A percentile compares a stretch with the other conserved stretches of the same genome.
Conservation (phyloP, 2,797 vertebrate species). For the Leptoclinus maculatus region DNA sequence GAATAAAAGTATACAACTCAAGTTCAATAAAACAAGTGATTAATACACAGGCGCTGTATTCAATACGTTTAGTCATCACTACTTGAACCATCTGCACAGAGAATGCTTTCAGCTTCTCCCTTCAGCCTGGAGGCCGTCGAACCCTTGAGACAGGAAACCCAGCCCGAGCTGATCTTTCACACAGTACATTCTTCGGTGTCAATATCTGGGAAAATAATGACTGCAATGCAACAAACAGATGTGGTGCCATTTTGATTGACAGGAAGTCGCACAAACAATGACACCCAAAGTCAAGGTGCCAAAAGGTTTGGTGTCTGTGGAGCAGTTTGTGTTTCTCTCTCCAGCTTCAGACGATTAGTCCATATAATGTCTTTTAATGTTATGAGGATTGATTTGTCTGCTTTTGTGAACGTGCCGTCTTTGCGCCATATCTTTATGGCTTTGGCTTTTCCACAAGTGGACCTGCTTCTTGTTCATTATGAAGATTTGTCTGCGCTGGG, state of each 20-base stretch:
- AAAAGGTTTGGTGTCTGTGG: neutral
- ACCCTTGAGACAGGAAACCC: neutral
- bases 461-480: constrained; percentile 69
- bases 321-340: neutral
- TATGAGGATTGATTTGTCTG: constrained; percentile 16
- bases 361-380: constrained; percentile 20
- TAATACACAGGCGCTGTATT: neutral
- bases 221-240: constrained; percentile 5
- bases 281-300: neutral
- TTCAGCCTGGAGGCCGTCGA: constrained; percentile 10
- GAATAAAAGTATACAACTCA: too few species aligned
- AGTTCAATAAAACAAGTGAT: too few species aligned
- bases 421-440: constrained; percentile 28
- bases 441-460: constrained; percentile 45
- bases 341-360: constrained; percentile 3
- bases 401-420: constrained; percentile 21
- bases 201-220: constrained; percentile 38
- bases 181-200: constrained; percentile 4
- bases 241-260: constrained; percentile 15
- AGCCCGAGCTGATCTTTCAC: constrained; percentile 15
- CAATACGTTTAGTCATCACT: neutral
- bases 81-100: neutral
- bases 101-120: neutral
- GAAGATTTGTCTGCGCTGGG: constrained; percentile 64
- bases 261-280: constrained; percentile 3